Base-by-base conservation (phyloP, 1,140 invertebrate species). In the Penaeus vannamei region DNA sequence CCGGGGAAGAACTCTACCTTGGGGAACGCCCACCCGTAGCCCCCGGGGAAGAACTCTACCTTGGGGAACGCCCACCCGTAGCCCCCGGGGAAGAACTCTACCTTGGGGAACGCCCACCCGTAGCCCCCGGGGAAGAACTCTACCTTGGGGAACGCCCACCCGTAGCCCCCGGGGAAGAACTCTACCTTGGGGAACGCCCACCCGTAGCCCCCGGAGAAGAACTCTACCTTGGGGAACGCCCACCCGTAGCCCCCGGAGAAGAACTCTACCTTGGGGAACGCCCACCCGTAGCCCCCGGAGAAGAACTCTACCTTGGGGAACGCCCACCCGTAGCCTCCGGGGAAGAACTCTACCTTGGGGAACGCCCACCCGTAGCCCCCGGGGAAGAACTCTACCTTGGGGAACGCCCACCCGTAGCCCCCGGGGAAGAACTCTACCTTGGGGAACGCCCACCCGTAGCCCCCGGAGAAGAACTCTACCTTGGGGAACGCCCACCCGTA, bases 341-440 rank as follows among this genome's bases (percentile, higher is more conserved):
- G 90, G 32, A 91, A 91, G 53, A 91, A 90, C 32, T 90, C 82
- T n/a, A 90, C 87, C 0, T 59, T 61, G 19, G 90, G n/a, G 62
- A 91, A 91, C 7, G 84, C 87, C 90, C 90, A 91, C 19, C 77
- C 90, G n/a, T 91, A 91, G n/a, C 90, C 87, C n/a, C 90, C 90
- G 22, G 90, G 90, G 32, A 91, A 91, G 53, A 91, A 90, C 32
- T 90, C 82, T n/a, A 90, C 87, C 0, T 59, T 61, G 19, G 90
- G n/a, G 62, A 91, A 91, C 7, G 84, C 87, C 90, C 90, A 91
- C 19, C 77, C 90, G n/a, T 91, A 91, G n/a, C 90, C 87, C n/a
- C 90, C 90, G 22, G 90, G 90, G 32, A 91, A 91, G 53, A 91
- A 90, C 32, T 90, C 82, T n/a, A 90, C 87, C 0, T 59, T 61